phyloP scores from a whole-genome alignment of 2,888 invertebrate genomes.

The Colostygia pectinataria region DNA sequence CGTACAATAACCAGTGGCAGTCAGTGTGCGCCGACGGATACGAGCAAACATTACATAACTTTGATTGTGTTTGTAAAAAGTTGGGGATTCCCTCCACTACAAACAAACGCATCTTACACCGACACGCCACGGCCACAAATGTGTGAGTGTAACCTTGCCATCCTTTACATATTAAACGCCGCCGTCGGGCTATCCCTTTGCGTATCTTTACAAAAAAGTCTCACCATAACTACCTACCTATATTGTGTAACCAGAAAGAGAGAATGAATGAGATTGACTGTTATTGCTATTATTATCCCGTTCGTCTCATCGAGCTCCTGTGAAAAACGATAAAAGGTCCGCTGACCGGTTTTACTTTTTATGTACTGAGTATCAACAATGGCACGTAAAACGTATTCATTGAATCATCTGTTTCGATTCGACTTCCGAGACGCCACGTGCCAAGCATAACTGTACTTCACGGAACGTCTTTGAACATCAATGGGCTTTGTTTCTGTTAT shows the following conservation, averaged over 20 bases:
- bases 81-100: slow-evolving; percentile 82
- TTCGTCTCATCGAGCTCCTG: slow-evolving; percentile 72
- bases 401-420: slow-evolving; percentile 68
- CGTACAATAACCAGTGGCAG: slow-evolving; percentile 74
- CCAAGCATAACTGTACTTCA: slow-evolving; percentile 44
- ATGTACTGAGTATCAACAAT: slow-evolving; percentile 75
- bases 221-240: slow-evolving; percentile 61
- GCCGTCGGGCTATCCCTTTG: slow-evolving; percentile 81
- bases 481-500: slow-evolving; percentile 33
- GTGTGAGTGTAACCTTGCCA: slow-evolving; percentile 82
- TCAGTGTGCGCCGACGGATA: slow-evolving; percentile 70
- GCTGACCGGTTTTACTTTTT: slow-evolving; percentile 80
- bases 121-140: slow-evolving; percentile 54
- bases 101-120: slow-evolving; percentile 75
- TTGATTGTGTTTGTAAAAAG: slow-evolving; percentile 83
- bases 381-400: slow-evolving; percentile 77
- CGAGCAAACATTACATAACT: slow-evolving; percentile 82
- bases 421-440: slow-evolving; percentile 55
- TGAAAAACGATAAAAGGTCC: slow-evolving; percentile 73
- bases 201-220: slow-evolving; percentile 78
- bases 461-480: slow-evolving; percentile 31
- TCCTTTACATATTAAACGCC: slow-evolving; percentile 82
- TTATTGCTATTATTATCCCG: slow-evolving; percentile 78
- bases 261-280: slow-evolving; percentile 79
- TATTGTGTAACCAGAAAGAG: slow-evolving; percentile 75